Evolutionary conservation across 2,888 invertebrate genomes (phyloP).

Genomic region (Crossocerus cetratus): DNA sequence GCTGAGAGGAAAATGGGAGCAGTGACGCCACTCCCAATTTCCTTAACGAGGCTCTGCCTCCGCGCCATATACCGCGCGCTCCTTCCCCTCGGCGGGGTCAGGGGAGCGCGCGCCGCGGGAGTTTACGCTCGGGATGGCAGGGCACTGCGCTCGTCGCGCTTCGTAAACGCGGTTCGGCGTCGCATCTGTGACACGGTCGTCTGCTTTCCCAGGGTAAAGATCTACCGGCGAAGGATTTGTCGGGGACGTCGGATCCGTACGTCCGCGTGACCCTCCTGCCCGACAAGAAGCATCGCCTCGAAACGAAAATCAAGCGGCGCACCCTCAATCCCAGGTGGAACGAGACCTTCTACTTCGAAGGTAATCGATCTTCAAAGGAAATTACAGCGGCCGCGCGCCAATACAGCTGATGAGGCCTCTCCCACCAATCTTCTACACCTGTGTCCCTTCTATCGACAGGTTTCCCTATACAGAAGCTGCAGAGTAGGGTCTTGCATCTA

Average conservation of each 20-base stretch:
- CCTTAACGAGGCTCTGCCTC: neutral
- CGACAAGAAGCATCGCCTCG: slow-evolving; percentile 94
- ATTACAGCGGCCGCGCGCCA: too few species aligned
- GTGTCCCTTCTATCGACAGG: slow-evolving; percentile 75
- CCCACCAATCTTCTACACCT: neutral
- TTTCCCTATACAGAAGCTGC: slow-evolving; percentile 94
- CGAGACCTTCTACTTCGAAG: slow-evolving; percentile 96
- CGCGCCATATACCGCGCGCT: too few species aligned
- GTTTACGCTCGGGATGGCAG: neutral
- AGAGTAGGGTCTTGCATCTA: slow-evolving; percentile 92
- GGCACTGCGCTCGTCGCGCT: neutral
- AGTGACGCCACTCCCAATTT: slow-evolving; percentile 9
- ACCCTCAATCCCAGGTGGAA: slow-evolving; percentile 96
- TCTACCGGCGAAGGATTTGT: slow-evolving; percentile 94
- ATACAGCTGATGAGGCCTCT: too few species aligned
- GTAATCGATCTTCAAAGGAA: slow-evolving; percentile 65
- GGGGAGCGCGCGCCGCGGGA: neutral
- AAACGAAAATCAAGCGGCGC: slow-evolving; percentile 94
- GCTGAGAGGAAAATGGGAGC: neutral
- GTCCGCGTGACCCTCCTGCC: slow-evolving; percentile 93
- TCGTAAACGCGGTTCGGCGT: neutral
- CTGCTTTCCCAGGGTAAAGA: slow-evolving; percentile 88
- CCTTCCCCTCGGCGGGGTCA: neutral
- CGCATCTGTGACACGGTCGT: too few species aligned
- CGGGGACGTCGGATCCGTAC: slow-evolving; percentile 95